Base-by-base conservation (phyloP, 2,888 invertebrate species). In the Agapostemon virescens region DNA sequence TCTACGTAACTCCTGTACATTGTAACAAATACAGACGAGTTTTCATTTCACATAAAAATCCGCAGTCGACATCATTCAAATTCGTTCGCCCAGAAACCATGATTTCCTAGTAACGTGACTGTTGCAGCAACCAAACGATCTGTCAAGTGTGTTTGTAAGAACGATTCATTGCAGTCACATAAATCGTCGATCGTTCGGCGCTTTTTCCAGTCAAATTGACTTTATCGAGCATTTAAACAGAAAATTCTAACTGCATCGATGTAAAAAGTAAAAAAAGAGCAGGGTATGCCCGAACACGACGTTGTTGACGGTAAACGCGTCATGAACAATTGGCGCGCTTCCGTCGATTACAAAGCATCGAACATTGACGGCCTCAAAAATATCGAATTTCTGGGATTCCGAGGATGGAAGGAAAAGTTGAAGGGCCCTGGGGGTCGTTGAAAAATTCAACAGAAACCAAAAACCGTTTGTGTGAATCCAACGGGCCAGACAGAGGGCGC, bases 391-490 rank as follows among this genome's bases (percentile, higher is more conserved):
- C 70, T 15, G 15, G 30, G 2, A 61, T 61, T 49, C 49, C 30
- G 58, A 58, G 58, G 30, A 9, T 0, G 40, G 40, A 70, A 58
- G 55, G 30, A 58, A 58, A 58, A 58, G 40, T 26, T 30, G 1
- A n/a, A 55, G n/a, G 20, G 20, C 20, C 58, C 20, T 5, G 9
- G 58, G 17, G 9, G 2, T 20, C 17, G 20, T 30, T 58, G 61
- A 26, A 71, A 71, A 30, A 42, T 42, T 33, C 61, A 42, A 30
- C 15, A 33, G 61, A 61, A 42, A 71, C 61, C 30, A 61, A 71
- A 70, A 58, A 33, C 42, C 33, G 30, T 71, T 15, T 61, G 15
- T 23, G 40, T 5, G 40, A 1, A n/a, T 20, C n/a, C 49, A n/a
- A 49, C n/a, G 2, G 9, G n/a, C n/a, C 11, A 9, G 7, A 45